Evolutionary conservation across 2,797 vertebrate genomes (phyloP).

Genomic region (Tragopan temminckii): DNA sequence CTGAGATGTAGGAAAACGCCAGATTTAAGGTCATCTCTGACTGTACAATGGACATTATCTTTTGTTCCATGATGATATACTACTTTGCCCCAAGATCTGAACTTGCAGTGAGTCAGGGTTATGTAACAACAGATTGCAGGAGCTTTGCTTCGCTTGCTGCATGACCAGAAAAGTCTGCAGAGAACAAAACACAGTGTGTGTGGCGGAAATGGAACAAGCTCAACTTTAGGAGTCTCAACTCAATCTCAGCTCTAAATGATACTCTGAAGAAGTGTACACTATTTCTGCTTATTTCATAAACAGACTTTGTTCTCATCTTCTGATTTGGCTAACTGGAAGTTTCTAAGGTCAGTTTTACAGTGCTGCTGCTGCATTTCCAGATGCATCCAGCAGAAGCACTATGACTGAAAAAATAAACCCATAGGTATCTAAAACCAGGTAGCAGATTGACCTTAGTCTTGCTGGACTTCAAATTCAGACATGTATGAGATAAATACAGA

Average conservation of each 20-base stretch:
- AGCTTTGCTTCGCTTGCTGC: not conserved
- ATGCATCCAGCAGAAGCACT: not conserved
- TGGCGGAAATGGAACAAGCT: not conserved
- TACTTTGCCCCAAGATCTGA: not conserved
- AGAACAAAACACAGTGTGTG: not conserved
- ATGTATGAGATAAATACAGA: not conserved
- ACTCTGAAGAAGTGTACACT: not conserved
- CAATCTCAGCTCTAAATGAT: not conserved
- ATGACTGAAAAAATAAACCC: not conserved
- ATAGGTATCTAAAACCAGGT: not conserved
- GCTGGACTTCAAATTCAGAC: not conserved
- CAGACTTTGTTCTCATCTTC: not conserved
- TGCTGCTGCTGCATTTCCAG: not conserved
- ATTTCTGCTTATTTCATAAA: slow-evolving; percentile 38
- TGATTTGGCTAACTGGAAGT: not conserved
- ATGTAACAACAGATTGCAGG: not conserved
- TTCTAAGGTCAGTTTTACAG: not conserved
- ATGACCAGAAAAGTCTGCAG: not conserved
- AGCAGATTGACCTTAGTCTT: not conserved
- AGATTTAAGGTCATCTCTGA: not conserved
- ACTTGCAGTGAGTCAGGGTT: not conserved
- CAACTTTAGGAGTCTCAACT: not conserved
- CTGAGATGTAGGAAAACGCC: not conserved
- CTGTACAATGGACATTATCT: not conserved
- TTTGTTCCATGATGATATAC: not conserved